Evolutionary conservation across 2,797 vertebrate species (phyloP).

Genomic region (Rhinatrema bivittatum): DNA sequence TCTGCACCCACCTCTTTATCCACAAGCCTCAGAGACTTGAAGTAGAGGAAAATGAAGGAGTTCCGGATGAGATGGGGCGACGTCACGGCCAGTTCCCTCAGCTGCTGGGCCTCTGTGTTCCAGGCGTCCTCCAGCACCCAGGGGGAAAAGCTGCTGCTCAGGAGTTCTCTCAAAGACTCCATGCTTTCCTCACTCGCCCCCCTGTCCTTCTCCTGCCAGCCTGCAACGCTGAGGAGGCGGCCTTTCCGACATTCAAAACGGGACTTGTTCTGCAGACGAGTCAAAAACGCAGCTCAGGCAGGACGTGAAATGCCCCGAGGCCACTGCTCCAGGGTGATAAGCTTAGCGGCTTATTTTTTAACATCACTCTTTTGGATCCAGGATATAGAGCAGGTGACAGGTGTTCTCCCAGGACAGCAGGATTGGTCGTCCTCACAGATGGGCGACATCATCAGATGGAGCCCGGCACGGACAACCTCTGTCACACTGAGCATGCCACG

Average conservation of each 20-base stretch:
- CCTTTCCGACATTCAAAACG: not conserved
- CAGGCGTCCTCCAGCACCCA: conserved; percentile 46
- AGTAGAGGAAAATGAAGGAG: conserved; percentile 40
- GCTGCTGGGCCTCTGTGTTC: conserved; percentile 46
- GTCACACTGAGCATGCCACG: no score
- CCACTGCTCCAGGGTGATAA: no score
- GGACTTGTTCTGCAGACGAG: conserved; percentile 41
- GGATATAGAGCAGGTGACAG: no score
- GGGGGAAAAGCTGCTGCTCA: conserved; percentile 57
- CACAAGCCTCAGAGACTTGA: conserved; percentile 56
- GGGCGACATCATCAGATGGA: no score
- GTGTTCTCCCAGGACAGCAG: no score
- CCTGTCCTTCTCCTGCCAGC: not conserved
- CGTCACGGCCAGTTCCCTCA: conserved; percentile 52
- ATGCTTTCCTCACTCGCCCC: conserved; percentile 34
- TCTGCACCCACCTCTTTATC: conserved; percentile 64
- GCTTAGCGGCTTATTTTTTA: no score
- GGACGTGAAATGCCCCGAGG: no score
- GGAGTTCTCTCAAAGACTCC: conserved; percentile 48
- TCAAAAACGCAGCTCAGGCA: no score
- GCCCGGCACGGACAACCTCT: no score
- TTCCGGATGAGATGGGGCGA: conserved; percentile 17
- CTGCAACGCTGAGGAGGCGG: fast-evolving
- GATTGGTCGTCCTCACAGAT: no score
- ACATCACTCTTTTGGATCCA: no score